A percentile compares a stretch with the other conserved stretches of the same genome.
Conservation (phyloP, 2,797 vertebrate species). For the Spinibarbus caldwelli region DNA sequence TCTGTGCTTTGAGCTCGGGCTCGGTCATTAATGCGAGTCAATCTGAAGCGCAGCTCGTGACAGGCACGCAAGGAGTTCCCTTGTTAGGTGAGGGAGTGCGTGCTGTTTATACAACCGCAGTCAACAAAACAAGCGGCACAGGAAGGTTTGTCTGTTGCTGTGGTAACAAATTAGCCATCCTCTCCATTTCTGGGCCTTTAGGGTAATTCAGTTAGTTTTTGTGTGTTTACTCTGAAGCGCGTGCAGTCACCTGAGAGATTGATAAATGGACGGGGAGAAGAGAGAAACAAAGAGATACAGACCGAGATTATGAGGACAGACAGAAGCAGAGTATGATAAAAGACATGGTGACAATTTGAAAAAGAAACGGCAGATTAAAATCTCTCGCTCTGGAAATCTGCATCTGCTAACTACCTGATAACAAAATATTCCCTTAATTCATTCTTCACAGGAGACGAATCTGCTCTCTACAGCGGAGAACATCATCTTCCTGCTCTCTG, state of each 20-base stretch:
- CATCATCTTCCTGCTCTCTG: neutral
- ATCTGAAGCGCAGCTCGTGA: conserved; percentile 49
- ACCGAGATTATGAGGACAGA: conserved; percentile 39
- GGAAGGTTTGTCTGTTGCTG: conserved; percentile 64
- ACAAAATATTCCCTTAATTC: neutral
- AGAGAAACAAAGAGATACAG: conserved; percentile 22
- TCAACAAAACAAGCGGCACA: conserved; percentile 49
- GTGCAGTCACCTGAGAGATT: conserved; percentile 40
- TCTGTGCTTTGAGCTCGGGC: conserved; percentile 9
- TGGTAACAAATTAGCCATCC: conserved; percentile 67
- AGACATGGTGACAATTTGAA: neutral
- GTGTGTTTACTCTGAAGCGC: conserved; percentile 62
- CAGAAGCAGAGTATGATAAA: conserved; percentile 28
- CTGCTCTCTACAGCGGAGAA: neutral
- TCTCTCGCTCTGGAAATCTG: neutral
- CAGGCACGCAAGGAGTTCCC: conserved; percentile 30
- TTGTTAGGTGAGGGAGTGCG: conserved; percentile 18
- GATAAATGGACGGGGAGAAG: conserved; percentile 5
- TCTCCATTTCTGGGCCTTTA: conserved; percentile 60
- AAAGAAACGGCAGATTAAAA: conserved; percentile 7
- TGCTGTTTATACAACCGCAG: conserved; percentile 51
- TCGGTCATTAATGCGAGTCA: conserved; percentile 51
- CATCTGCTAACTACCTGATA: neutral
- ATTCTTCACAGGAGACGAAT: neutral
- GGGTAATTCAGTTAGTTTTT: conserved; percentile 68